Evolutionary conservation across 2,113 vertebrate species (phyloP).

Genomic region (Perccottus glenii): DNA sequence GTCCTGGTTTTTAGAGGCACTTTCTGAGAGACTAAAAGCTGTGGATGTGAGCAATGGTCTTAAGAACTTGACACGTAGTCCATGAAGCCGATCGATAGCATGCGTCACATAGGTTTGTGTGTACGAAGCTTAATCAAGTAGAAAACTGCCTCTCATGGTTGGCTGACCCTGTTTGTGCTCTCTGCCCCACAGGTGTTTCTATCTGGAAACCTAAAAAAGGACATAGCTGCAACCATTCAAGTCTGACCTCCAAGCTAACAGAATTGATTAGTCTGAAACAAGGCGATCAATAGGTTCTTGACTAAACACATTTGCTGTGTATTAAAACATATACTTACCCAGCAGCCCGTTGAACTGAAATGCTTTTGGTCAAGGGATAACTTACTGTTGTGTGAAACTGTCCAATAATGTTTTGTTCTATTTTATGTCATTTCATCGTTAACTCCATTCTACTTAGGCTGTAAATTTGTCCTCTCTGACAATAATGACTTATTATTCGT

Average conservation of each 20-base stretch:
- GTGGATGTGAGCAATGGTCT: background rate
- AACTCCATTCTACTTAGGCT: background rate
- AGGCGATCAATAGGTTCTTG: background rate
- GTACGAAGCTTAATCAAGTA: conserved; percentile 54
- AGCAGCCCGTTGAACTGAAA: conserved; percentile 8
- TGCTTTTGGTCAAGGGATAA: too few species aligned
- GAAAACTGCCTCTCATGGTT: conserved; percentile 62
- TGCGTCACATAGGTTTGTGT: conserved; percentile 9
- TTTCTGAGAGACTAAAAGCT: background rate
- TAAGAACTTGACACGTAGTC: background rate
- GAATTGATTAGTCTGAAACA: background rate
- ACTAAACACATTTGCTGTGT: background rate
- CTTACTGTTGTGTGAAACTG: too few species aligned
- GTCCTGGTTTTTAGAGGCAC: background rate
- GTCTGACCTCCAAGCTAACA: conserved; percentile 22
- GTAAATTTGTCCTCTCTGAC: conserved; percentile 24
- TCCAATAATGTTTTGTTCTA: background rate
- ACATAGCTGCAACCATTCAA: background rate
- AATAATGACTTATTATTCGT: conserved; percentile 4
- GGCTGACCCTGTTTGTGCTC: conserved; percentile 44
- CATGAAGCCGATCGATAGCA: conserved; percentile 32
- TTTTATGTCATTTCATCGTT: conserved; percentile 27
- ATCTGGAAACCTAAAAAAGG: conserved; percentile 30
- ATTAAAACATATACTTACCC: too few species aligned
- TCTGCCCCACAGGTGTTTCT: conserved; percentile 38